Evolutionary conservation across 2,113 vertebrate genomes (phyloP).

Genomic region (Colinus virginianus): DNA sequence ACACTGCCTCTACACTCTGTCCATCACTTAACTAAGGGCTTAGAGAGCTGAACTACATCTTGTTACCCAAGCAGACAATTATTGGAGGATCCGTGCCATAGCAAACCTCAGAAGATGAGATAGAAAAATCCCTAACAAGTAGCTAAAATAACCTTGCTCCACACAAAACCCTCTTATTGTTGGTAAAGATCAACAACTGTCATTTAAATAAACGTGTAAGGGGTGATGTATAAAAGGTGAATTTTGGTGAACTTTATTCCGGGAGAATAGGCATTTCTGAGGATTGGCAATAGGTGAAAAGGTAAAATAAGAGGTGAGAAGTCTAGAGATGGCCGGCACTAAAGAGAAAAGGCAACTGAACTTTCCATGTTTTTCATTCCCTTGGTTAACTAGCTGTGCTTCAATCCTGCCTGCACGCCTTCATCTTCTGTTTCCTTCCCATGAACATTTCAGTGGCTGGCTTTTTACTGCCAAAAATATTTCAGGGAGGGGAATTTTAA

Average conservation of each 20-base stretch:
- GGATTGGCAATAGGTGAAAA: not conserved
- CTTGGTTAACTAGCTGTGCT: fast-evolving
- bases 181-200: not conserved
- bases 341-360: fast-evolving
- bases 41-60: fast-evolving
- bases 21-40: fast-evolving
- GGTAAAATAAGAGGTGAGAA: not conserved
- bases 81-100: not conserved
- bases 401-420: not conserved
- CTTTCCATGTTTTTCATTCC: not conserved
- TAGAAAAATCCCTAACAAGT: fast-evolving
- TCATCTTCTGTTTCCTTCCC: not conserved
- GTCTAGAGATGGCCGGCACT: not conserved
- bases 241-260: not conserved
- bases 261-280: not conserved
- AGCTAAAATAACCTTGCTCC: not conserved
- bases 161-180: fast-evolving
- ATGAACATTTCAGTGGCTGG: not conserved
- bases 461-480: not conserved
- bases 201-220: not conserved
- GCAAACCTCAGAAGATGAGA: not conserved
- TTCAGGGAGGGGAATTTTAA: not conserved
- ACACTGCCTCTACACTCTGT: not conserved
- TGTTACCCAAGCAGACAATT: not conserved
- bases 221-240: not conserved